Conservation (phyloP, 2,888 invertebrate species). For the Criorhina ranunculi region DNA sequence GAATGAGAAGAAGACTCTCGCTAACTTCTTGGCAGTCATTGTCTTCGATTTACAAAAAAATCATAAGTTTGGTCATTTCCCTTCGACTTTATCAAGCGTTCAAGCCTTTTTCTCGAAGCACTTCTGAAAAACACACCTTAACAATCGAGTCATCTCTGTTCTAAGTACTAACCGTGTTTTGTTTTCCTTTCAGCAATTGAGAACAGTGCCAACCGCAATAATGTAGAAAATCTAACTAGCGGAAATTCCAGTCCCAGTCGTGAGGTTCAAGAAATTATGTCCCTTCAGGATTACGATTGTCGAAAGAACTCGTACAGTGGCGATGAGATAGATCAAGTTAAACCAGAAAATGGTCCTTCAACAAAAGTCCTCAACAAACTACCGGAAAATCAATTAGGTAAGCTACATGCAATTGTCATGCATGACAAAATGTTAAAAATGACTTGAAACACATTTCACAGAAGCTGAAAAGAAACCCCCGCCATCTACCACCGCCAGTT, state of each 20-base stretch:
- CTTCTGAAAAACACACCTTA: too few species aligned
- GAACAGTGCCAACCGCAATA: constrained; percentile 60
- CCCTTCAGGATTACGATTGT: constrained; percentile 86
- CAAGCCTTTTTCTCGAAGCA: too few species aligned
- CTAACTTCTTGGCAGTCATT: too few species aligned
- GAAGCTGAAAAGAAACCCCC: constrained; percentile 69
- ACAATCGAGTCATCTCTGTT: too few species aligned
- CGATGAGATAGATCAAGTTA: constrained; percentile 78
- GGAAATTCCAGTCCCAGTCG: constrained; percentile 95
- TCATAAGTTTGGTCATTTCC: too few species aligned
- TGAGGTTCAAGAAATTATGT: constrained; percentile 95
- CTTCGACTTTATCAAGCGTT: too few species aligned
- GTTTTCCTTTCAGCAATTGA: constrained; percentile 55
- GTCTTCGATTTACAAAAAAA: too few species aligned
- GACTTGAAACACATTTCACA: constrained; percentile 71
- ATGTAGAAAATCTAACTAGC: constrained; percentile 86
- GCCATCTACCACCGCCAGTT: constrained; percentile 75
- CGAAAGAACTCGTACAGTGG: constrained; percentile 78
- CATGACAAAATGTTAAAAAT: constrained; percentile 72
- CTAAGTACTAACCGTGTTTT: not conserved
- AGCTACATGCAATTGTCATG: not conserved
- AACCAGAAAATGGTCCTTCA: constrained; percentile 63
- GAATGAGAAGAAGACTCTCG: too few species aligned
- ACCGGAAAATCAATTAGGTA: constrained; percentile 61
- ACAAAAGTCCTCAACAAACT: constrained; percentile 49